A percentile compares a stretch with the other conserved stretches of the same genome.
Conservation (phyloP, 2,888 invertebrate genomes). For the Prionchulus punctatus region DNA sequence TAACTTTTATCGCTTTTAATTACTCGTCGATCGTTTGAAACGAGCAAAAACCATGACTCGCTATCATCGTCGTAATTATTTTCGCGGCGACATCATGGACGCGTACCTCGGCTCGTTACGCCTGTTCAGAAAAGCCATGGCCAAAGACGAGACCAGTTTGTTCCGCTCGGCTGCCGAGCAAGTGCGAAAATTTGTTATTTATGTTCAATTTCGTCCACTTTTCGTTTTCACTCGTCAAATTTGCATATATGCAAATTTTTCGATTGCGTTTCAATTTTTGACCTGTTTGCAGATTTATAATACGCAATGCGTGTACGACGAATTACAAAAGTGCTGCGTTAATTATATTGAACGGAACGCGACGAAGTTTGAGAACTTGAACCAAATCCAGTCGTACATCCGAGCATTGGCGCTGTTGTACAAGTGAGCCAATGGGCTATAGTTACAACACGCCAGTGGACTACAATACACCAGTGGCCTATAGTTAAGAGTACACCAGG, state of each 20-base stretch:
- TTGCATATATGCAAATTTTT: too few relatives aligned
- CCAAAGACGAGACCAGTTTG: constrained; percentile 69
- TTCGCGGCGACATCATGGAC: constrained; percentile 42
- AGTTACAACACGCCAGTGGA: too few relatives aligned
- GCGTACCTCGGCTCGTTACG: constrained; percentile 62
- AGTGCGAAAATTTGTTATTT: constrained; percentile 21
- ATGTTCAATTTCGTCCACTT: not conserved
- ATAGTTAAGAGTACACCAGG: too few relatives aligned
- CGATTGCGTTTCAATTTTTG: too few relatives aligned
- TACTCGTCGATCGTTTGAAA: too few relatives aligned
- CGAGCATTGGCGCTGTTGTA: not conserved
- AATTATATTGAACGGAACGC: constrained; percentile 37
- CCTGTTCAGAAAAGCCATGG: constrained; percentile 67
- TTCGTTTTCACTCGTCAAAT: too few relatives aligned
- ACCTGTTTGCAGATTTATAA: constrained; percentile 41
- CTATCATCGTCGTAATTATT: too few relatives aligned
- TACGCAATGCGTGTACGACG: constrained; percentile 54
- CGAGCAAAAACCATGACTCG: too few relatives aligned
- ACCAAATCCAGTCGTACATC: not conserved
- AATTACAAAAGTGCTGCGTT: constrained; percentile 55
- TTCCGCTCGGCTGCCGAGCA: constrained; percentile 78
- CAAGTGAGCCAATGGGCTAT: not conserved
- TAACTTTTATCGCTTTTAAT: too few relatives aligned
- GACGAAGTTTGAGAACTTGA: not conserved
- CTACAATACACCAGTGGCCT: too few relatives aligned